These are phyloP conservation scores for Gambusia yucatana DNA, from an alignment of 2,797 vertebrate species.

Conservation along the genomic window DNA sequence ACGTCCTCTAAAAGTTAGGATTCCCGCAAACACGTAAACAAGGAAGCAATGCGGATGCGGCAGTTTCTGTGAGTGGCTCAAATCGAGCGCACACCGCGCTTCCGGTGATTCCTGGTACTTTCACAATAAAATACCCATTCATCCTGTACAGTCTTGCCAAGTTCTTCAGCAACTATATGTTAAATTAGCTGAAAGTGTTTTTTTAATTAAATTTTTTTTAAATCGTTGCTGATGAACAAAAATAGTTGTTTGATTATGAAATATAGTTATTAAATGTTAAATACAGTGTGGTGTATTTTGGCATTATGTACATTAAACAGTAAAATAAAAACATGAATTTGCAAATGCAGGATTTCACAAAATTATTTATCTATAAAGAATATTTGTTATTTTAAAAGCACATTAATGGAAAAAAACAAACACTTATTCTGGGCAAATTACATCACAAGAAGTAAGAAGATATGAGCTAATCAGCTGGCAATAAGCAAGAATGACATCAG, in stretches of 20 bases:
- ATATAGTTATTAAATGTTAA: neutral
- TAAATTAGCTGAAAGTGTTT: neutral
- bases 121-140: slow-evolving; percentile 36
- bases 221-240: neutral
- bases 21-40: slow-evolving; percentile 59
- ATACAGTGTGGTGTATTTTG: neutral
- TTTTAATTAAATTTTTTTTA: neutral
- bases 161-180: neutral
- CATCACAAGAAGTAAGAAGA: neutral
- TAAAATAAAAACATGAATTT: neutral
- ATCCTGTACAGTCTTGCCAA: neutral
- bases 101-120: slow-evolving; percentile 21
- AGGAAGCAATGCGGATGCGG: slow-evolving; percentile 71
- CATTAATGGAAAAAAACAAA: neutral
- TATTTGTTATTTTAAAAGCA: neutral
- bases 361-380: no score
- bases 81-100: neutral
- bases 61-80: slow-evolving; percentile 9
- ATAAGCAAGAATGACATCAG: neutral
- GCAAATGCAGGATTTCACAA: neutral
- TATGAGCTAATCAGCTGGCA: neutral
- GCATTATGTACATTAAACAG: neutral
- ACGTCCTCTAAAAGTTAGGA: slow-evolving; percentile 2
- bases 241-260: neutral
- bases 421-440: neutral